Conservation (phyloP, 1,140 invertebrate genomes). For the Phthorimaea operculella region DNA sequence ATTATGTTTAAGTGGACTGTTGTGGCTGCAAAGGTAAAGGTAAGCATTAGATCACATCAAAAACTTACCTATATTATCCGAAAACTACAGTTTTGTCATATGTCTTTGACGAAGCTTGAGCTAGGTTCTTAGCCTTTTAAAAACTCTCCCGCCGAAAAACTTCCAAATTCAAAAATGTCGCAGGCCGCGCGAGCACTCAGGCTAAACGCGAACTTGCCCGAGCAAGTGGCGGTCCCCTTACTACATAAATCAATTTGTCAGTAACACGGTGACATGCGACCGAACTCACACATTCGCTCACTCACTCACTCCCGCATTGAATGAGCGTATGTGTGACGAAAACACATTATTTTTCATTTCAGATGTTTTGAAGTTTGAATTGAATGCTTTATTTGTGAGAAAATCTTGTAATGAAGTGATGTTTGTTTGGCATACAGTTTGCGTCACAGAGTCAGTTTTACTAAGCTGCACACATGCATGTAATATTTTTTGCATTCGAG, state of each 20-base stretch:
- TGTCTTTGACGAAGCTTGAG: too few relatives aligned
- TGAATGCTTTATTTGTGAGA: conserved; percentile 1
- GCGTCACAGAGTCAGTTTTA: too few relatives aligned
- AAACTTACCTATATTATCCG: too few relatives aligned
- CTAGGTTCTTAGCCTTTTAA: too few relatives aligned
- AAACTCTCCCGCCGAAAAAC: not conserved
- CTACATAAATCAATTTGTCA: conserved; percentile 61
- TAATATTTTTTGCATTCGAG: too few relatives aligned
- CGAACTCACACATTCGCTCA: conserved; percentile 13
- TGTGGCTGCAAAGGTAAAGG: too few relatives aligned
- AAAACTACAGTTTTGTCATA: too few relatives aligned
- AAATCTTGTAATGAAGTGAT: not conserved
- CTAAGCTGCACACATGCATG: too few relatives aligned
- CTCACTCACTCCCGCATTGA: conserved; percentile 17
- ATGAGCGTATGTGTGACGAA: conserved; percentile 8
- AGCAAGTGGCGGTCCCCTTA: conserved; percentile 20
- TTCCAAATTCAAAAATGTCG: conserved; percentile 16
- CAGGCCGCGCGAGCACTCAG: conserved; percentile 25
- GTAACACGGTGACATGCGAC: conserved; percentile 30
- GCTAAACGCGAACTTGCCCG: conserved; percentile 25
- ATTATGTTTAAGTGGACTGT: too few relatives aligned
- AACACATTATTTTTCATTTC: conserved; percentile 5
- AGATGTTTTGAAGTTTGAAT: conserved; percentile 1
- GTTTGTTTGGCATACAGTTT: not conserved
- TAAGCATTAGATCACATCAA: too few relatives aligned